A percentile compares a stretch with the other conserved stretches of the same genome.
phyloP scores from a whole-genome alignment of 1,140 invertebrate species.

The Ylistrum balloti region DNA sequence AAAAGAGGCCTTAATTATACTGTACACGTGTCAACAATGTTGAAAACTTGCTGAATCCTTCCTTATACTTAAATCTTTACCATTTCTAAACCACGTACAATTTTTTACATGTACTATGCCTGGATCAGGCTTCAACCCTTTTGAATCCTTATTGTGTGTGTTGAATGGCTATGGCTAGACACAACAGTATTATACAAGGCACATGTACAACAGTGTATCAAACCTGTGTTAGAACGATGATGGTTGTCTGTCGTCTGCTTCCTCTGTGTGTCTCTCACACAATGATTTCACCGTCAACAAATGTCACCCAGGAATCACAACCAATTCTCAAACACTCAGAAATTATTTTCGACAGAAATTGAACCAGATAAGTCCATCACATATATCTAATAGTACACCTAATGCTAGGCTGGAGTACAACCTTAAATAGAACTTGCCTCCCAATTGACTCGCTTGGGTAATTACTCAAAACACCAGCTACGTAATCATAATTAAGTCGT shows the following conservation, averaged over 20 bases:
- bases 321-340: background rate
- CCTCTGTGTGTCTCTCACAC: background rate
- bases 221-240: background rate
- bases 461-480: slow-evolving; percentile 38
- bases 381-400: background rate
- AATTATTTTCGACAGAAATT: background rate
- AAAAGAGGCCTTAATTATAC: too few species aligned
- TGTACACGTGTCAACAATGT: too few species aligned
- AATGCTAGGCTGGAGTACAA: background rate
- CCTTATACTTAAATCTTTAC: too few species aligned
- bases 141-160: too few species aligned
- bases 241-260: background rate
- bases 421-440: background rate
- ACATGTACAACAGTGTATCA: slow-evolving; percentile 9
- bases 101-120: too few species aligned
- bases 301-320: background rate
- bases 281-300: background rate
- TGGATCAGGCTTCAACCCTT: too few species aligned
- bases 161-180: too few species aligned
- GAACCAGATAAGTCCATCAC: background rate
- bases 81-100: too few species aligned
- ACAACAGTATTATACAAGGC: too few species aligned
- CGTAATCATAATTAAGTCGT: slow-evolving; percentile 39
- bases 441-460: background rate
- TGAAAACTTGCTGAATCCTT: too few species aligned